Evolutionary conservation across 2,888 invertebrate genomes (phyloP).

Genomic region (Limnephilus auricula): DNA sequence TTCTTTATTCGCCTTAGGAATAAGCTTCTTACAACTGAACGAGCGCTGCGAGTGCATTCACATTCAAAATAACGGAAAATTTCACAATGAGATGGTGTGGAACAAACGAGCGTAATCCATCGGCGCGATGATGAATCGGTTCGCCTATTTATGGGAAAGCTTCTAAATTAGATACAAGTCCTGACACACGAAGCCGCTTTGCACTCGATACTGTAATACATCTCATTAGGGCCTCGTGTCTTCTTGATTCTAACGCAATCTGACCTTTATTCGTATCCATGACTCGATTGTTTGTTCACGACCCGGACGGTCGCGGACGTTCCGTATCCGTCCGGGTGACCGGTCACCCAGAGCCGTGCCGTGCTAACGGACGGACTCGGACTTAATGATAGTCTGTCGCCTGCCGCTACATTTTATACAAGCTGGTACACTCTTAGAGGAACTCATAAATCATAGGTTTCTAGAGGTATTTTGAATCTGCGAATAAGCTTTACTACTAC

Average conservation of each 20-base stretch:
- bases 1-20: not conserved
- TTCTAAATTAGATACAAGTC: slow-evolving; percentile 36
- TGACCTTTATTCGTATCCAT: slow-evolving; percentile 61
- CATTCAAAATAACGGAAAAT: not conserved
- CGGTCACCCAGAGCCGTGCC: not conserved
- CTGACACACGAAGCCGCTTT: slow-evolving; percentile 37
- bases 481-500: not conserved
- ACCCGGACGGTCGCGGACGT: slow-evolving; percentile 10
- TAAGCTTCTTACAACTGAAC: not conserved
- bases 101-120: slow-evolving; percentile 24
- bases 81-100: slow-evolving; percentile 24
- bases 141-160: slow-evolving; percentile 28
- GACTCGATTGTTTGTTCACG: slow-evolving; percentile 59
- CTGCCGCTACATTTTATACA: slow-evolving; percentile 34
- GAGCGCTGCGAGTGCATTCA: not conserved
- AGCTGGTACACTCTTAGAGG: slow-evolving; percentile 43
- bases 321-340: slow-evolving; percentile 30
- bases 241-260: slow-evolving; percentile 57
- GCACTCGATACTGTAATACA: slow-evolving; percentile 41
- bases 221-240: slow-evolving; percentile 57
- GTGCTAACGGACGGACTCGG: not conserved
- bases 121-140: slow-evolving; percentile 12
- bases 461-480: slow-evolving; percentile 4
- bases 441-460: slow-evolving; percentile 49
- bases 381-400: slow-evolving; percentile 32